Evolutionary conservation across 1,140 invertebrate genomes (phyloP).

Genomic region (Aphis gossypii): DNA sequence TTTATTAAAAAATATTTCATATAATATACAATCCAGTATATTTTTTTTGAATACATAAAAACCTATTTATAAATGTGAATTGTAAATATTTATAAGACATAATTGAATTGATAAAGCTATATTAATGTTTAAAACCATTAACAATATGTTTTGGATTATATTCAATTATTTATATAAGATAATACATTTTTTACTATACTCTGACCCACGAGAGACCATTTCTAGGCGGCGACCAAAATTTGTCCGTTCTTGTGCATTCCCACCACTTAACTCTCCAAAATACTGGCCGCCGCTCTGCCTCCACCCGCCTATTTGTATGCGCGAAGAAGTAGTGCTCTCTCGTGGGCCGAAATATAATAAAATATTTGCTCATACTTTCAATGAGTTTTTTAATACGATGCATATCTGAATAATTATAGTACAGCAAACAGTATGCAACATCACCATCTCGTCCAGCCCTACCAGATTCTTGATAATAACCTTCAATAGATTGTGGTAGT

Average conservation of each 20-base stretch:
- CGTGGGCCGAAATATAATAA: not conserved
- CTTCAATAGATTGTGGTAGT: conserved; percentile 94
- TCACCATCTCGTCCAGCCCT: conserved; percentile 92
- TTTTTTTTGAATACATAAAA: not conserved
- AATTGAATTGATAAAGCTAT: not conserved
- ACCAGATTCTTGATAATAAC: conserved; percentile 98
- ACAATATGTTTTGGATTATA: not conserved
- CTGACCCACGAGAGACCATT: no score
- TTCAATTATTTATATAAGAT: not conserved
- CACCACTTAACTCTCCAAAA: no score
- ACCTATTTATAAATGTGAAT: not conserved
- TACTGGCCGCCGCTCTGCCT: no score
- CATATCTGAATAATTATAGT: conserved; percentile 86
- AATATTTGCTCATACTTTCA: conserved; percentile 69
- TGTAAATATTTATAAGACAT: not conserved
- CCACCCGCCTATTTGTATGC: no score
- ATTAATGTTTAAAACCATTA: not conserved
- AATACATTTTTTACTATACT: not conserved
- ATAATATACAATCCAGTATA: not conserved
- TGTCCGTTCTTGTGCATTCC: no score
- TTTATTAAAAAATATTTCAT: not conserved
- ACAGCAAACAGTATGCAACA: conserved; percentile 82
- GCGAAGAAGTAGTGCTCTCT: no score
- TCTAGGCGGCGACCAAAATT: no score
- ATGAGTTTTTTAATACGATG: conserved; percentile 78